phyloP scores from a whole-genome alignment of 2,797 vertebrate species.

The Enteromius unitaeniatus region DNA sequence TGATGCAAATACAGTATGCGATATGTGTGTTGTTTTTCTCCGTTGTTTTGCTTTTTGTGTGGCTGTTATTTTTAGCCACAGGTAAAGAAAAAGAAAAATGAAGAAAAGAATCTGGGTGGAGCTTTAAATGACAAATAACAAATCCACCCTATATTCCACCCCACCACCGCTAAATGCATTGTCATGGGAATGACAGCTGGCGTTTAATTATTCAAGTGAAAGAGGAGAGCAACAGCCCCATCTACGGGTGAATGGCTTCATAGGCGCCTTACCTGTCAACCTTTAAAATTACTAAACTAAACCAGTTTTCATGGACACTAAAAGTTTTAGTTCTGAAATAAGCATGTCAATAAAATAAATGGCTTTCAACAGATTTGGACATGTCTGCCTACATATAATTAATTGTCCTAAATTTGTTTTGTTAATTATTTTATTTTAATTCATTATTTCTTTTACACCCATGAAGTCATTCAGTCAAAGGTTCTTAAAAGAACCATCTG shows the following conservation, averaged over 20 bases:
- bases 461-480: background rate
- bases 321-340: background rate
- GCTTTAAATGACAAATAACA: background rate
- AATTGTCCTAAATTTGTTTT: background rate
- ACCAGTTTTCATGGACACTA: background rate
- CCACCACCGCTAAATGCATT: background rate
- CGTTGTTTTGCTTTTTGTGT: background rate
- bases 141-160: background rate
- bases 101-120: background rate
- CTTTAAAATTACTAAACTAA: background rate
- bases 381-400: background rate
- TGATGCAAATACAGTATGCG: background rate
- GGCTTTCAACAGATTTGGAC: background rate
- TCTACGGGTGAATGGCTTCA: background rate
- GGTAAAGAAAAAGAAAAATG: too few relatives aligned
- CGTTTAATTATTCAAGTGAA: background rate
- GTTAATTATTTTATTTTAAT: background rate
- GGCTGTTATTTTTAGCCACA: background rate
- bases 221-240: slow-evolving; percentile 1
- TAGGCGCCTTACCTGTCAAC: background rate
- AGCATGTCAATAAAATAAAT: background rate
- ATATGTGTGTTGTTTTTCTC: background rate
- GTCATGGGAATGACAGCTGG: background rate
- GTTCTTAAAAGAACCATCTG: too few relatives aligned
- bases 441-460: background rate